These are phyloP conservation scores for Odontamblyopus lacepedii DNA, from an alignment of 2,797 vertebrate genomes.

Conservation along the genomic window DNA sequence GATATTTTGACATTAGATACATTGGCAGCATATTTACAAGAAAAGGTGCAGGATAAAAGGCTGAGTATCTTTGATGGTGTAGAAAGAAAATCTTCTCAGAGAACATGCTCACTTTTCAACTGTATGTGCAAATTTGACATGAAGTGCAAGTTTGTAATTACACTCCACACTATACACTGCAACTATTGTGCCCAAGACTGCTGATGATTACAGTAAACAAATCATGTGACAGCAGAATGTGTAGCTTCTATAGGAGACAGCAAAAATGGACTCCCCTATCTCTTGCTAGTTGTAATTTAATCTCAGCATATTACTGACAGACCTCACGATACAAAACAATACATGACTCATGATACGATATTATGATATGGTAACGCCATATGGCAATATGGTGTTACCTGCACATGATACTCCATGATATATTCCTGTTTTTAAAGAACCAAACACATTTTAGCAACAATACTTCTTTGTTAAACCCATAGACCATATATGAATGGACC, in stretches of 20 bases:
- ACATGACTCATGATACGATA: no score
- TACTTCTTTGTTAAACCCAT: no score
- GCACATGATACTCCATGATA: no score
- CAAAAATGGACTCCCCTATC: constrained; percentile 24
- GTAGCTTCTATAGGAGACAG: constrained; percentile 17
- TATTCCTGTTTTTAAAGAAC: no score
- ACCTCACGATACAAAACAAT: no score
- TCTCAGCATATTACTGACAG: constrained; percentile 31
- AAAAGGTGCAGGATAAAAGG: no score
- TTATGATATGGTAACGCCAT: no score
- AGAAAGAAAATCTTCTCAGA: neutral
- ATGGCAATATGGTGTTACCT: no score
- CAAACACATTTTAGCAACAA: no score
- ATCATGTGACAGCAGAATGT: constrained; percentile 11
- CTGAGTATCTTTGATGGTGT: neutral
- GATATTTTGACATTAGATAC: neutral
- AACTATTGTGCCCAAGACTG: constrained; percentile 21
- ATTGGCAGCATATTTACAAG: no score
- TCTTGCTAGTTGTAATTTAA: constrained; percentile 42
- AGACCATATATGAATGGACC: no score
- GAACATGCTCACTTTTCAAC: constrained; percentile 5
- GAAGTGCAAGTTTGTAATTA: constrained; percentile 6
- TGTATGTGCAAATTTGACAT: constrained; percentile 1
- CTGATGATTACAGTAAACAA: constrained; percentile 39
- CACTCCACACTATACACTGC: constrained; percentile 8